Conservation (phyloP, 1,140 invertebrate genomes). For the Pogonomyrmex barbatus region DNA sequence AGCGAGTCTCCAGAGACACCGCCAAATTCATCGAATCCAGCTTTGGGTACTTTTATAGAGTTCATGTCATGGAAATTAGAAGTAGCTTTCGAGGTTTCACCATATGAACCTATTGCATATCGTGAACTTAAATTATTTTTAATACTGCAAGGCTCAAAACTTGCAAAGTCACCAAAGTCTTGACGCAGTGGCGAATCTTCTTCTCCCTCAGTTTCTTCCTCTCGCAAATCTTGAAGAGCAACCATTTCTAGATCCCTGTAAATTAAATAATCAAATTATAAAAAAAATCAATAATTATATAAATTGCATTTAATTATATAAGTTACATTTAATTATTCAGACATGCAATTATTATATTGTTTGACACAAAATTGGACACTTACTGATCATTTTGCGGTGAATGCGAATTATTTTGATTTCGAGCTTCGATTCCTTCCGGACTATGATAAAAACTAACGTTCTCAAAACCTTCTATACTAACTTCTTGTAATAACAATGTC, state of each 20-base stretch:
- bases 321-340: not conserved
- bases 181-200: constrained; percentile 83
- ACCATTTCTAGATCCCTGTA: constrained; percentile 81
- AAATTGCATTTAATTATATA: not conserved
- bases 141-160: constrained; percentile 79
- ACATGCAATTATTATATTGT: not conserved
- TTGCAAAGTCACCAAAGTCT: constrained; percentile 82
- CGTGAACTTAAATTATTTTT: constrained; percentile 79
- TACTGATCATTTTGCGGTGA: constrained; percentile 80
- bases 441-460: constrained; percentile 93
- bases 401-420: constrained; percentile 82
- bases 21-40: constrained; percentile 85
- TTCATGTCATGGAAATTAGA: constrained; percentile 80
- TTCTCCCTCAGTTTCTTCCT: constrained; percentile 81
- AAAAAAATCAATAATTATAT: not conserved
- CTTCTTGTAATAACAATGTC: constrained; percentile 88
- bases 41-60: constrained; percentile 82
- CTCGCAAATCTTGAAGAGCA: constrained; percentile 77
- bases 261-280: constrained; percentile 33
- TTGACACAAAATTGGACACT: constrained; percentile 46
- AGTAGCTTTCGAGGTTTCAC: constrained; percentile 74
- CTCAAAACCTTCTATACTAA: constrained; percentile 88
- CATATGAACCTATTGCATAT: constrained; percentile 72
- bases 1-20: constrained; percentile 81
- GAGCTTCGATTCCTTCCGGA: constrained; percentile 87